A percentile compares a stretch with the other conserved stretches of the same genome.
These are phyloP conservation scores for Paracyclopina nana DNA, from an alignment of 1,140 invertebrate species.

Conservation along the genomic window DNA sequence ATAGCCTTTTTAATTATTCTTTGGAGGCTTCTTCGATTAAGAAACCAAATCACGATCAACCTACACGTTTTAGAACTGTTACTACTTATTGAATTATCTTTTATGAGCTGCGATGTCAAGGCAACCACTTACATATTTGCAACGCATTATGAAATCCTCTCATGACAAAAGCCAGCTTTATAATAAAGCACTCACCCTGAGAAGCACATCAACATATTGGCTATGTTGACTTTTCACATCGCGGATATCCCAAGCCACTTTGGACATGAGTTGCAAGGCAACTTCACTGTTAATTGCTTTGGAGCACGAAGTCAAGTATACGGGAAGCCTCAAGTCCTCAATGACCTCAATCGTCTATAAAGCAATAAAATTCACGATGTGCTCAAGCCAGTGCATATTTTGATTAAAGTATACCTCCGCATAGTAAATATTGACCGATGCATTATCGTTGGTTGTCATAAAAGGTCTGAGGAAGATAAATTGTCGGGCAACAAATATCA, in stretches of 20 bases:
- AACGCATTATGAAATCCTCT: background rate
- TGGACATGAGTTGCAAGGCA: slow-evolving; percentile 53
- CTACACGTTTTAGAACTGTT: background rate
- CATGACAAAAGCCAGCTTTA: background rate
- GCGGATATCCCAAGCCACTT: slow-evolving; percentile 84
- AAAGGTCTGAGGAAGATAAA: too few relatives aligned
- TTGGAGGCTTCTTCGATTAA: background rate
- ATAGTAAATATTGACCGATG: too few relatives aligned
- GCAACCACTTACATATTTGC: background rate
- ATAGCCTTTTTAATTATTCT: background rate
- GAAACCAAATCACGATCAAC: background rate
- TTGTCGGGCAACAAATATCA: too few relatives aligned
- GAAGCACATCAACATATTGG: slow-evolving; percentile 43
- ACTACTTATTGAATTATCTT: background rate
- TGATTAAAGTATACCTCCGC: too few relatives aligned
- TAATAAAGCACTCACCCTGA: slow-evolving; percentile 20
- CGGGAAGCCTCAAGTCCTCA: background rate
- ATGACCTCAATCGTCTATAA: too few relatives aligned
- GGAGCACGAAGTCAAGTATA: background rate
- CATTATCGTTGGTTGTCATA: too few relatives aligned
- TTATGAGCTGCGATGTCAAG: background rate
- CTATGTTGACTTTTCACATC: slow-evolving; percentile 91
- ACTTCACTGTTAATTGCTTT: slow-evolving; percentile 50
- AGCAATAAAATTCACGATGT: too few relatives aligned
- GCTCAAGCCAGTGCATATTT: too few relatives aligned